phyloP scores from a whole-genome alignment of 2,113 vertebrate species.

The Hepsetus odoe region DNA sequence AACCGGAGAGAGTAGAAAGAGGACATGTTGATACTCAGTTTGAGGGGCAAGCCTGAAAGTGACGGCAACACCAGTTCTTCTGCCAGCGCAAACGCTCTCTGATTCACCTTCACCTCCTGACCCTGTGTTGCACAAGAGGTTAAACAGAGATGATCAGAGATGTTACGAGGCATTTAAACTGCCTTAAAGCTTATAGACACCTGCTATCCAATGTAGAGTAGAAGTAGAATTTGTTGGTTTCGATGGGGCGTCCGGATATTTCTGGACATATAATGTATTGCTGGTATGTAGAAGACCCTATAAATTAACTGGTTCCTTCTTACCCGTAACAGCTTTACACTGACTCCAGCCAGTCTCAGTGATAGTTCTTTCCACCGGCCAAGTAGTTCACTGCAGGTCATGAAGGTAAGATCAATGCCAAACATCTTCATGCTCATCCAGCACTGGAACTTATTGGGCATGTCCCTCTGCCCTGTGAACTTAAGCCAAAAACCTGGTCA shows the following conservation, averaged over 20 bases:
- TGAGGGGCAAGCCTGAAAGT: conserved; percentile 82
- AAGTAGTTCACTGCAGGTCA: conserved; percentile 76
- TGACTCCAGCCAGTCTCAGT: conserved; percentile 76
- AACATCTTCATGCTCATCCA: conserved; percentile 81
- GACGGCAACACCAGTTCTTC: conserved; percentile 81
- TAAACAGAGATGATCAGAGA: background rate
- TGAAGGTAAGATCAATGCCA: conserved; percentile 80
- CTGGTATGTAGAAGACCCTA: too few relatives aligned
- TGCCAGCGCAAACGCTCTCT: conserved; percentile 73
- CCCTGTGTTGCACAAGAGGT: conserved; percentile 71
- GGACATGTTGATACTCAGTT: conserved; percentile 79
- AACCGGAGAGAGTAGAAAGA: conserved; percentile 75
- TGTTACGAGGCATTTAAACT: background rate
- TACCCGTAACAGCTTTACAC: conserved; percentile 85
- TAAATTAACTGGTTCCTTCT: background rate
- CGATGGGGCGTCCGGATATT: background rate
- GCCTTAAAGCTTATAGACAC: background rate
- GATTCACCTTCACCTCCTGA: conserved; percentile 81
- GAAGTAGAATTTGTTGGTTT: background rate
- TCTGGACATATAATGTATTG: too few relatives aligned
- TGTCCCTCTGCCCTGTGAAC: conserved; percentile 68
- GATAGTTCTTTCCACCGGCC: conserved; percentile 71
- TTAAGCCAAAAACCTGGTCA: conserved; percentile 54
- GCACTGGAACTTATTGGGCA: conserved; percentile 64
- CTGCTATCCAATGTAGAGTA: background rate